Conservation (phyloP, 1,140 invertebrate genomes). For the Zaprionus lachaisei region DNA sequence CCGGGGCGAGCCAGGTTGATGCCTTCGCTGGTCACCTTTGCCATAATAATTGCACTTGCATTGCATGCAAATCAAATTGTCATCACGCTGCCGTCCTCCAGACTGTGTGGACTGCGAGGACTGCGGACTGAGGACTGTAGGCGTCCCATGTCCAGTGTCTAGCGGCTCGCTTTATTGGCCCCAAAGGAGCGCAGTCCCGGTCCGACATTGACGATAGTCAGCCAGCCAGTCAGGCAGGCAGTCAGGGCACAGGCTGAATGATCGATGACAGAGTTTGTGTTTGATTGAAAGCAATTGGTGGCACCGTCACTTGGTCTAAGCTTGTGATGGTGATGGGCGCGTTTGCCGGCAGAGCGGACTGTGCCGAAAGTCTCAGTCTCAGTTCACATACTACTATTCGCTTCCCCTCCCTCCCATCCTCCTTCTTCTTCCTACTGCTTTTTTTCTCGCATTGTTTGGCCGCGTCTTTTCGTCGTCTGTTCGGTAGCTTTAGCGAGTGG, state of each 20-base stretch:
- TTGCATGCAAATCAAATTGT: conserved; percentile 83
- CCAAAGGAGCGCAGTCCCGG: conserved; percentile 54
- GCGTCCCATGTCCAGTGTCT: conserved; percentile 37
- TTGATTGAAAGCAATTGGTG: conserved; percentile 83
- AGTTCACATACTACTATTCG: conserved; percentile 12
- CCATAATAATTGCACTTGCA: conserved; percentile 83
- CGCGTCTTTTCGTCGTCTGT: conserved; percentile 1
- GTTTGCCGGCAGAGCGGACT: conserved; percentile 25
- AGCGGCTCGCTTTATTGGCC: conserved; percentile 75
- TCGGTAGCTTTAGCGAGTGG: conserved; percentile 41
- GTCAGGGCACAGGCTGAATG: conserved; percentile 60
- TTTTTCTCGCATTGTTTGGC: conserved; percentile 9
- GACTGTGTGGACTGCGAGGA: background rate
- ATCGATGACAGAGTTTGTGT: conserved; percentile 82
- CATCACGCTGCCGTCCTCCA: conserved; percentile 69
- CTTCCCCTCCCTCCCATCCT: background rate
- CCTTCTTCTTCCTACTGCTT: conserved; percentile 6
- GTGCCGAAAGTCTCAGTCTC: background rate
- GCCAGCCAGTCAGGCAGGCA: conserved; percentile 47
- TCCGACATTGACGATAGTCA: conserved; percentile 56
- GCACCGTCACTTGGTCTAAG: conserved; percentile 74
- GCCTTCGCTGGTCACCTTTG: conserved; percentile 71
- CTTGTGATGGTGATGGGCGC: conserved; percentile 60
- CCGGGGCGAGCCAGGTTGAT: conserved; percentile 18
- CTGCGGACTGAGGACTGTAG: conserved; percentile 9